These are phyloP conservation scores for Ernsta delagoae DNA, from an alignment of 2,888 invertebrate genomes.

Conservation along the genomic window DNA sequence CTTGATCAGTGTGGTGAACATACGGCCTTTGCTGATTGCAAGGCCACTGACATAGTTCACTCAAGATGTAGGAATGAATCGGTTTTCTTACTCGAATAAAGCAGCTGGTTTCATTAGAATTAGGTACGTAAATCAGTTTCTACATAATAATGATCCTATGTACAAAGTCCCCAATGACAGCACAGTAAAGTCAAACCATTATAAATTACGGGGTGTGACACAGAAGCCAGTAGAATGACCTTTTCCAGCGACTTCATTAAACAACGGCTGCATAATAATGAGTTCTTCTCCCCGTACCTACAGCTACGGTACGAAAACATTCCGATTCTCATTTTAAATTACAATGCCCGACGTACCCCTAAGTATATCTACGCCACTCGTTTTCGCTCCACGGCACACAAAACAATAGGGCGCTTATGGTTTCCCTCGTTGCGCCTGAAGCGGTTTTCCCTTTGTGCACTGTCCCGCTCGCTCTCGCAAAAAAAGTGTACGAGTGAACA, in stretches of 20 bases:
- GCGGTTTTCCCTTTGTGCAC: slow-evolving; percentile 59
- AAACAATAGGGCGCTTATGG: slow-evolving; percentile 74
- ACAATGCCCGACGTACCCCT: slow-evolving; percentile 57
- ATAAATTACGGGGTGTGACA: slow-evolving; percentile 27
- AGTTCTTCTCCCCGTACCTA: slow-evolving; percentile 36
- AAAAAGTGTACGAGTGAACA: slow-evolving; percentile 51
- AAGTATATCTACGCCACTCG: slow-evolving; percentile 53
- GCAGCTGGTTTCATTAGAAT: too few relatives aligned
- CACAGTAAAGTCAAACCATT: slow-evolving; percentile 10
- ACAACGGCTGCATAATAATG: slow-evolving; percentile 38
- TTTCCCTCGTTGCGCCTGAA: too few relatives aligned
- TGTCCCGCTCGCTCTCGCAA: slow-evolving; percentile 54
- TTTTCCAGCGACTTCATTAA: slow-evolving; percentile 34
- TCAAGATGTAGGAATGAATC: too few relatives aligned
- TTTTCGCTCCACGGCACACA: slow-evolving; percentile 73
- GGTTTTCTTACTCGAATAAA: too few relatives aligned
- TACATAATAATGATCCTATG: too few relatives aligned
- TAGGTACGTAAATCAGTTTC: too few relatives aligned
- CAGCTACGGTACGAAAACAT: slow-evolving; percentile 46
- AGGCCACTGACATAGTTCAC: too few relatives aligned
- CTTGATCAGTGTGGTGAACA: too few relatives aligned
- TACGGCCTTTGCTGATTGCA: too few relatives aligned
- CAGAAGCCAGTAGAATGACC: slow-evolving; percentile 28
- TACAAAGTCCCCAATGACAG: neutral
- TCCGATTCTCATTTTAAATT: slow-evolving; percentile 67